Base-by-base conservation (phyloP, 2,797 vertebrate species). In the Coregonus ussuriensis region DNA sequence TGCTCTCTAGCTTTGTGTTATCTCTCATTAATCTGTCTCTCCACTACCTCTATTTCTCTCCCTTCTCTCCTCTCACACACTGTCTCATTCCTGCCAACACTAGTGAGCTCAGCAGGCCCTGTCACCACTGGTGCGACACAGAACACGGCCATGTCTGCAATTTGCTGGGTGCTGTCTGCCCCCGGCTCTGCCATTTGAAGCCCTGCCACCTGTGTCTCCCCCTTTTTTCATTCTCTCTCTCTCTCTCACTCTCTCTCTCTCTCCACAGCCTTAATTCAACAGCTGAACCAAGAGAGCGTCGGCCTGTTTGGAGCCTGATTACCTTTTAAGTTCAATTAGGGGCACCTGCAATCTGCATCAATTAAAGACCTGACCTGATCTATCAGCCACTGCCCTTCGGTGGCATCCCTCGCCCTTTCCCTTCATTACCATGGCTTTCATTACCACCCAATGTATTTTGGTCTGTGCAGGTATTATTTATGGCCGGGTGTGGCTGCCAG, bases 81-180 rank as follows among this genome's bases (percentile, higher is more conserved):
- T 29, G 53, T 47, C 47, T 53, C 71, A 3, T 21, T 70, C 11
- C 62, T 67, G 47, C 51, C 89, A 88, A 81, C 81, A 67, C 79
- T 67, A 21, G 77, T 53, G 35, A 81, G 81, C 88, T 88, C 83
- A 84, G 80, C 86, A 82, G 89, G 84, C 72, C 86, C 90, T 84
- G 91, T 91, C 91, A 93, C 88, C 88, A 83, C 82, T 69, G 79
- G 88, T 78, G 87, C 88, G 86, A 91, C 90, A 92, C 86, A 51
- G 81, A 91, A 93, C 91, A 91, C 88, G 86, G 93, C 91, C 88
- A 88, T 85, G 84, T 90, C 88, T 90, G 89, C 91, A 91, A 91
- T 92, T 92, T 91, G 88, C 91, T 75, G 86, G 82, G 83, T 89
- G 85, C 86, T 91, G 88, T 88, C 87, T 89, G 84, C 83, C 89